Evolutionary conservation across 2,888 invertebrate genomes (phyloP).

Genomic region (Phortica magna): DNA sequence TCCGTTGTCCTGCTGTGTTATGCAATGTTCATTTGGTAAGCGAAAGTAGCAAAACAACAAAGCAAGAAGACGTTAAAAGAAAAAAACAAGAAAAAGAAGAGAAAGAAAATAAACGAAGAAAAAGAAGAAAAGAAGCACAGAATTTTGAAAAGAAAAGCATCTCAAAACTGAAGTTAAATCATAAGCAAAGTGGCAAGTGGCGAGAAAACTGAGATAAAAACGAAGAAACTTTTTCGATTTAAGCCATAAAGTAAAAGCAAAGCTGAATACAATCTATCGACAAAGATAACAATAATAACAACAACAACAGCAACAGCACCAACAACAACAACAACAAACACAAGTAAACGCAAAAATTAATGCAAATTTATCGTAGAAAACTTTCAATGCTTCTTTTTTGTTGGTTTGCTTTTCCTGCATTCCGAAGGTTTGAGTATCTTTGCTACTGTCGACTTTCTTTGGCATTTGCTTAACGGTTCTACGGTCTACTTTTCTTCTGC

Average conservation of each 20-base stretch:
- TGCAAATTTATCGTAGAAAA: slow-evolving; percentile 68
- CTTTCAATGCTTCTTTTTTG: slow-evolving; percentile 66
- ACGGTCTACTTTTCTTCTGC: not conserved
- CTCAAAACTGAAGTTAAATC: not conserved
- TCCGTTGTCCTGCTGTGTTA: too few species aligned
- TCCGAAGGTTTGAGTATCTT: not conserved
- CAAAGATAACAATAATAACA: not conserved
- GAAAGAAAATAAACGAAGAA: not conserved
- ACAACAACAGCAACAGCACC: not conserved
- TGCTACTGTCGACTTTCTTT: too few species aligned
- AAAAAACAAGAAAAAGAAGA: not conserved
- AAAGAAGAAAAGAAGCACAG: not conserved
- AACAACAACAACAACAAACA: not conserved
- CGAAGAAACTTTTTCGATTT: slow-evolving; percentile 51
- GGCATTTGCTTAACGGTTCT: too few species aligned
- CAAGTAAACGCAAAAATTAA: slow-evolving; percentile 60
- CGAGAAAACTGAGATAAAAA: slow-evolving; percentile 28
- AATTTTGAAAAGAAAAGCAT: not conserved
- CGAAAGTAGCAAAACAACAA: too few species aligned
- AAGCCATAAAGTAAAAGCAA: slow-evolving; percentile 39
- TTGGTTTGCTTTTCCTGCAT: slow-evolving; percentile 38
- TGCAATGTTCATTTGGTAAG: too few species aligned
- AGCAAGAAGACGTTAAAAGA: too few species aligned
- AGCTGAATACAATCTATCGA: slow-evolving; percentile 29
- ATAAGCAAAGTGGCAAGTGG: too few species aligned